Evolutionary conservation across 1,140 invertebrate genomes (phyloP).

Genomic region (Temnothorax longispinosus): DNA sequence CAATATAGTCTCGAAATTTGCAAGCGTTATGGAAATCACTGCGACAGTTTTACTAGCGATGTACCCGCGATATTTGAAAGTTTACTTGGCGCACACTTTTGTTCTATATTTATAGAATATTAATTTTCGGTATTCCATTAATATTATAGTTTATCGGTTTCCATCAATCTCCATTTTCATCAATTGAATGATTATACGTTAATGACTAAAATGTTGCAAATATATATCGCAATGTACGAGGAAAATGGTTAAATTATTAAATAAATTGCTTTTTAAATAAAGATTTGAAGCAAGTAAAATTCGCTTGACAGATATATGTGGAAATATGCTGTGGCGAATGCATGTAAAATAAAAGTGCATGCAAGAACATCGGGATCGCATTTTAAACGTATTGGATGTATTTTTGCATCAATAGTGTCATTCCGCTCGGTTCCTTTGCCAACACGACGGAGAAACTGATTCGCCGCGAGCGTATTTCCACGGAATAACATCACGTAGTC

Average conservation of each 20-base stretch:
- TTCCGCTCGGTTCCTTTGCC: conserved; percentile 18
- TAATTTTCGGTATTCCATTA: background rate
- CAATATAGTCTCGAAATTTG: conserved; percentile 43
- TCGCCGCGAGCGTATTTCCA: conserved; percentile 41
- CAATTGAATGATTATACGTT: conserved; percentile 12
- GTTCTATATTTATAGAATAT: background rate
- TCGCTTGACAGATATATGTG: background rate
- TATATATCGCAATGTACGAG: background rate
- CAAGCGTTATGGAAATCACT: conserved; percentile 66
- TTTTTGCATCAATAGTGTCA: conserved; percentile 55
- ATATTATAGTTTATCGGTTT: background rate
- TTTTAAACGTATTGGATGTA: conserved; percentile 71
- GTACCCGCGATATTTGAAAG: conserved; percentile 21
- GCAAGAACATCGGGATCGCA: conserved; percentile 25
- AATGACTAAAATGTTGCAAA: background rate
- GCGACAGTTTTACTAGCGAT: conserved; percentile 25
- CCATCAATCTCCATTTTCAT: background rate
- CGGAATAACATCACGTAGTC: conserved; percentile 42
- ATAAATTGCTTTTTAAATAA: background rate
- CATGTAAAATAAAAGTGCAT: background rate
- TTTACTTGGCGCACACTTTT: background rate
- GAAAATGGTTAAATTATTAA: background rate
- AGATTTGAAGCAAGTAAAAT: background rate
- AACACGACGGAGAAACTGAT: conserved; percentile 41
- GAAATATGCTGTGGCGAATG: background rate